Evolutionary conservation across 2,113 vertebrate species (phyloP).

Genomic region (Salvelinus alpinus): DNA sequence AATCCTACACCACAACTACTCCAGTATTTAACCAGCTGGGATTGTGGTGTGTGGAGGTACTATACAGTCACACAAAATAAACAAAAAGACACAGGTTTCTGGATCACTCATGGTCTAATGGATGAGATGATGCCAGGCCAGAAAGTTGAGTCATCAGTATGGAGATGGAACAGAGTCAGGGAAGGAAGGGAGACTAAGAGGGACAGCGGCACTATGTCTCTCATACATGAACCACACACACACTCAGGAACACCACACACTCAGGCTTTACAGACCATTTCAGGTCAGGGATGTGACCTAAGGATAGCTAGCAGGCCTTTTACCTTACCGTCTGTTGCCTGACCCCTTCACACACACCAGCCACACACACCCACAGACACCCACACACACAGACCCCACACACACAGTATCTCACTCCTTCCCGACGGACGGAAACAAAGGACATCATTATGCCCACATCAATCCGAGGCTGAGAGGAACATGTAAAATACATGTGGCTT

Average conservation of each 20-base stretch:
- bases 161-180: too few relatives aligned
- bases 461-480: conserved; percentile 62
- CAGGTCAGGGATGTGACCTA: too few relatives aligned
- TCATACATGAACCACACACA: neutral
- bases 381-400: neutral
- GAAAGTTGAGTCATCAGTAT: too few relatives aligned
- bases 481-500: conserved; percentile 75
- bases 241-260: neutral
- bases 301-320: too few relatives aligned
- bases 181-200: too few relatives aligned
- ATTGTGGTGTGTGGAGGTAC: too few relatives aligned
- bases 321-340: neutral
- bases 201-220: neutral
- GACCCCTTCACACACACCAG: neutral
- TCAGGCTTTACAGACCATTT: too few relatives aligned
- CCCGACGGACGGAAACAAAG: conserved; percentile 40
- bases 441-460: conserved; percentile 66
- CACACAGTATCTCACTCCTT: neutral
- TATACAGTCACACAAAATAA: neutral
- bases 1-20: too few relatives aligned
- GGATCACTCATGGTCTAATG: too few relatives aligned
- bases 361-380: conserved; percentile 4
- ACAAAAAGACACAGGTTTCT: neutral
- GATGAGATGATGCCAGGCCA: too few relatives aligned
- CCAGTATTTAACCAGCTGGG: too few relatives aligned